A percentile compares a stretch with the other conserved stretches of the same genome.
Conservation (phyloP, 2,888 invertebrate species). For the Drosophila vallismaia region DNA sequence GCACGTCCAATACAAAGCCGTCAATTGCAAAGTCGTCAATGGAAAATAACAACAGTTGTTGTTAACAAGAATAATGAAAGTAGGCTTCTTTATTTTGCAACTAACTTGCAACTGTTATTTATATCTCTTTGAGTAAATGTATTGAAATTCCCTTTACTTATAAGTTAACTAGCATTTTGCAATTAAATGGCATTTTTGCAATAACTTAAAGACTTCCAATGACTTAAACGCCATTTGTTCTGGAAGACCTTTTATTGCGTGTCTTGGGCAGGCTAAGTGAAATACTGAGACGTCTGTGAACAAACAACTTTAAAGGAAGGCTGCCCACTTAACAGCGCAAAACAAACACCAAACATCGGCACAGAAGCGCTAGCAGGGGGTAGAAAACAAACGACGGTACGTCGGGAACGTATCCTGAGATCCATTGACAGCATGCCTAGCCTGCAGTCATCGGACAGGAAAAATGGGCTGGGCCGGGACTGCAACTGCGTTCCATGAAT, state of each 20-base stretch:
- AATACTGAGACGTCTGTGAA: slow-evolving; percentile 43
- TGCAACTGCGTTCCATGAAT: slow-evolving; percentile 61
- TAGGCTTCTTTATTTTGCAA: neutral
- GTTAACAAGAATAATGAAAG: neutral
- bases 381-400: neutral
- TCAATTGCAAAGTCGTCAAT: neutral
- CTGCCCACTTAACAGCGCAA: slow-evolving; percentile 64
- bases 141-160: too few relatives aligned
- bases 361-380: slow-evolving; percentile 3
- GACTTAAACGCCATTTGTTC: neutral
- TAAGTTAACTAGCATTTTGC: neutral
- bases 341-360: slow-evolving; percentile 29
- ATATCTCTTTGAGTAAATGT: too few relatives aligned
- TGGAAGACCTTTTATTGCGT: neutral
- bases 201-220: neutral
- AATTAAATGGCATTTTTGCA: neutral
- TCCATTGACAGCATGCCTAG: slow-evolving; percentile 41
- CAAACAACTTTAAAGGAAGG: slow-evolving; percentile 50
- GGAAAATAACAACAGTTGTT: neutral
- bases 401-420: slow-evolving; percentile 8
- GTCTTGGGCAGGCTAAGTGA: slow-evolving; percentile 13
- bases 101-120: too few relatives aligned
- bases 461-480: slow-evolving; percentile 3
- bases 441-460: slow-evolving; percentile 37
- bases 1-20: neutral